Conservation (phyloP, 1,140 invertebrate genomes). For the Hycleus cichorii region DNA sequence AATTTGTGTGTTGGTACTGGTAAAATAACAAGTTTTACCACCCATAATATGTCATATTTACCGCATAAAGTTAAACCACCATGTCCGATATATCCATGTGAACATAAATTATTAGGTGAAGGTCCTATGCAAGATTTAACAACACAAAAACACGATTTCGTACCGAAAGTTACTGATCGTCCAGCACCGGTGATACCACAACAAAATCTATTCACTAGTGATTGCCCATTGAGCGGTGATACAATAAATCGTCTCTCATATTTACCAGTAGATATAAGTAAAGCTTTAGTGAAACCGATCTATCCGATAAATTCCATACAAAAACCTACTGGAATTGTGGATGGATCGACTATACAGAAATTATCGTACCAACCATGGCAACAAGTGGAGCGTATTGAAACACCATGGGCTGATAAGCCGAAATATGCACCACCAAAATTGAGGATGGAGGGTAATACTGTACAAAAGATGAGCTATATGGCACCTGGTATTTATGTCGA, state of each 20-base stretch:
- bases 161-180: constrained; percentile 51
- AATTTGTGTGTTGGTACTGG: constrained; percentile 41
- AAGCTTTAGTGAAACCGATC: constrained; percentile 40
- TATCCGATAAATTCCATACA: constrained; percentile 42
- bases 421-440: constrained; percentile 39
- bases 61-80: constrained; percentile 42
- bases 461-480: constrained; percentile 44
- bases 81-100: constrained; percentile 38
- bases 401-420: constrained; percentile 42
- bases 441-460: constrained; percentile 42
- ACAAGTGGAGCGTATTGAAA: constrained; percentile 35
- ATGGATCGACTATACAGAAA: constrained; percentile 51
- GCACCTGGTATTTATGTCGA: constrained; percentile 44
- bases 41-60: constrained; percentile 52
- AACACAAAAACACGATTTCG: constrained; percentile 64
- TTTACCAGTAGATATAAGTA: constrained; percentile 43
- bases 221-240: constrained; percentile 41
- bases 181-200: constrained; percentile 39
- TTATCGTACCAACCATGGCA: constrained; percentile 47
- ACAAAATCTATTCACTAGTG: constrained; percentile 41
- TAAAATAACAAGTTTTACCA: constrained; percentile 43
- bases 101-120: constrained; percentile 42
- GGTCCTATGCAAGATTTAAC: constrained; percentile 64
- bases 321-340: constrained; percentile 48
- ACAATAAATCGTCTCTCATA: constrained; percentile 49